Conservation (phyloP, 2,888 invertebrate species). For the Acholoe squamosa region DNA sequence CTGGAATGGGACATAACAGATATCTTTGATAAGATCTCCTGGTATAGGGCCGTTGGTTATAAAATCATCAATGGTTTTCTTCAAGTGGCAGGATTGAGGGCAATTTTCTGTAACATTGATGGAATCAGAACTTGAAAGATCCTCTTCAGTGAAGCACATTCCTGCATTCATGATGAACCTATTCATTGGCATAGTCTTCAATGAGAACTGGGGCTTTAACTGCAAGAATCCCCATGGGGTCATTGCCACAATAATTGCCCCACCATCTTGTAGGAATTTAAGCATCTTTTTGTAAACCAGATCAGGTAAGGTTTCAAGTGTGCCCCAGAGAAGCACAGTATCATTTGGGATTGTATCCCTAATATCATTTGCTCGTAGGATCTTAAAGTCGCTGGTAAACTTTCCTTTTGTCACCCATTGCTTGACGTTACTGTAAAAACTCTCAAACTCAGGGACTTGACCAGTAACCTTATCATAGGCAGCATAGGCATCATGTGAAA, state of each 20-base stretch:
- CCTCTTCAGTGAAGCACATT: neutral
- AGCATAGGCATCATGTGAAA: neutral
- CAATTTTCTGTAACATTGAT: neutral
- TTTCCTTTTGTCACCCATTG: conserved; percentile 5
- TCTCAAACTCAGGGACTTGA: neutral
- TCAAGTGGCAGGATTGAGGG: neutral
- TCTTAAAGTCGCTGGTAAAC: neutral
- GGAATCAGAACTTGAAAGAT: neutral
- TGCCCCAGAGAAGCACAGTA: neutral
- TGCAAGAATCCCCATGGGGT: conserved; percentile 15
- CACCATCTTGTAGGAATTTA: neutral
- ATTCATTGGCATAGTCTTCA: neutral
- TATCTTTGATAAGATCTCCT: neutral
- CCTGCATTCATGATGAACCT: neutral
- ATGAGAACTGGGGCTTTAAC: neutral
- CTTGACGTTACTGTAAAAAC: neutral
- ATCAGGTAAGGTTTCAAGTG: neutral
- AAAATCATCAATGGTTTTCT: neutral
- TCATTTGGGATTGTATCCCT: neutral
- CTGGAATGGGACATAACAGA: neutral
- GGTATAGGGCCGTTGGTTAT: neutral
- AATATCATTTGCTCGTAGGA: neutral
- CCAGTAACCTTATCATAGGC: neutral
- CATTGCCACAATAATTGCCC: neutral
- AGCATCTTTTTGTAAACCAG: neutral